Conservation (phyloP, 2,888 invertebrate genomes). For the Euproctis similis region DNA sequence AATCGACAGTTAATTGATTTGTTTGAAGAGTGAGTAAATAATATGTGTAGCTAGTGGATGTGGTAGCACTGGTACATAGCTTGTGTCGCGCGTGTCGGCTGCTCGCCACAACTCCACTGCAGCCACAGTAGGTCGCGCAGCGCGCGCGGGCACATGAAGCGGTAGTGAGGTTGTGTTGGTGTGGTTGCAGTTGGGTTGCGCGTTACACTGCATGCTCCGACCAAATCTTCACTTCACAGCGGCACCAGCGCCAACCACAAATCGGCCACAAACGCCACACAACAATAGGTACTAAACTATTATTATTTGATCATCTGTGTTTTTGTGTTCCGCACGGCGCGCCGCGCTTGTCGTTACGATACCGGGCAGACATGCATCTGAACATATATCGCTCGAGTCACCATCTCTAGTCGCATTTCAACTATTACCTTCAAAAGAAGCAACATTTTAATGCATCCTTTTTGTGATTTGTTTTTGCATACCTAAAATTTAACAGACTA, state of each 20-base stretch:
- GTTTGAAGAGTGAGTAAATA: slow-evolving; percentile 44
- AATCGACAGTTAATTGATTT: slow-evolving; percentile 54
- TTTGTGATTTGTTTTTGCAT: slow-evolving; percentile 62
- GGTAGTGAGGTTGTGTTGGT: slow-evolving; percentile 73
- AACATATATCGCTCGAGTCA: slow-evolving; percentile 55
- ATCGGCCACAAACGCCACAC: slow-evolving; percentile 73
- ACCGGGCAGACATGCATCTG: slow-evolving; percentile 64
- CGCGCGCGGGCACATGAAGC: slow-evolving; percentile 27
- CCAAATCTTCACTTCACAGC: slow-evolving; percentile 75
- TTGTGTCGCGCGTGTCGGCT: slow-evolving; percentile 11
- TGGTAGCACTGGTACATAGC: slow-evolving; percentile 46
- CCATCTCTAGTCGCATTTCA: slow-evolving; percentile 54
- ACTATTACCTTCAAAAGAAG: slow-evolving; percentile 50
- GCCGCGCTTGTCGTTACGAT: slow-evolving; percentile 60
- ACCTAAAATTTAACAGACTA: slow-evolving; percentile 55
- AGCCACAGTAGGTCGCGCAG: slow-evolving; percentile 24
- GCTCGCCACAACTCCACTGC: slow-evolving; percentile 28
- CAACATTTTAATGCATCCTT: slow-evolving; percentile 74
- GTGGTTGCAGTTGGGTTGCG: slow-evolving; percentile 93
- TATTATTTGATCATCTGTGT: slow-evolving; percentile 68
- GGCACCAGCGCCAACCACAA: slow-evolving; percentile 75
- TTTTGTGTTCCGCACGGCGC: slow-evolving; percentile 72
- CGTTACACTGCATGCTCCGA: slow-evolving; percentile 92
- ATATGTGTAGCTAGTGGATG: slow-evolving; percentile 62
- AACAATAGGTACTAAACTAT: slow-evolving; percentile 74